Evolutionary conservation across 2,888 invertebrate genomes (phyloP), one percentile per base, ranked within the genome.

Genomic region (Frankliniella fusca): DNA sequence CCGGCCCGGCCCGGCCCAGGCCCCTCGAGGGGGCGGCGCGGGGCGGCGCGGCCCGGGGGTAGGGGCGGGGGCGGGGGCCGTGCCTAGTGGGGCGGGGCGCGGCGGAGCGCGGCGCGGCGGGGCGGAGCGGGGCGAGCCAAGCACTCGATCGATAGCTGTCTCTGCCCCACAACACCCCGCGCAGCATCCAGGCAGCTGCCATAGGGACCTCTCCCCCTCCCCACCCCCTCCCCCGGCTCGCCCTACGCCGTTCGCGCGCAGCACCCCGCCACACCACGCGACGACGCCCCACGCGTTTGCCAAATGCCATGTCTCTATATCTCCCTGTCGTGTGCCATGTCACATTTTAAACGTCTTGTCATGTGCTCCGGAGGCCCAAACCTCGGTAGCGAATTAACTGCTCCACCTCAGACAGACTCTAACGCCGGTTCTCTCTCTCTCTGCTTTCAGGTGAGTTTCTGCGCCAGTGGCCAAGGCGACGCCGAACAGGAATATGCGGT

Each of bases 141-240:
- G 76, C 82, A 81, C 81, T 76, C 80, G 70, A 76, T 28, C 54
- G 80, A 81, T 82, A 82, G 83, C 82, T 83, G 81, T 82, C 49
- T 65, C 20, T 70, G 81, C 80, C 61, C 38, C 81, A 70, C 80
- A 65, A 49, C 27, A 27, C 54, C 82, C 70, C 81, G 82, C 83
- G 81, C 83, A 83, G 82, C 80, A 83, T 84, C 83, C 80, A 80
- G 84, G 82, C 83, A 82, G 61, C 82, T 70, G 80, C 80, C 81
- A 81, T 79, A 50, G 82, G 81, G 70, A 79, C 80, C 82, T 65
- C 82, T 15, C 81, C 83, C 81, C 82, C 80, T 50, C 83, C 83
- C 82, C 38, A 38, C 38, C 38, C 61, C 61, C 18, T 7, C 54
- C 61, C 61, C 18, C 83, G 82, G 82, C 81, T 82, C 83, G 80